Percentiles rank a stretch among this genome's conserved stretches.
Conservation (phyloP, 2,797 vertebrate species). For the Bradypus variegatus region DNA sequence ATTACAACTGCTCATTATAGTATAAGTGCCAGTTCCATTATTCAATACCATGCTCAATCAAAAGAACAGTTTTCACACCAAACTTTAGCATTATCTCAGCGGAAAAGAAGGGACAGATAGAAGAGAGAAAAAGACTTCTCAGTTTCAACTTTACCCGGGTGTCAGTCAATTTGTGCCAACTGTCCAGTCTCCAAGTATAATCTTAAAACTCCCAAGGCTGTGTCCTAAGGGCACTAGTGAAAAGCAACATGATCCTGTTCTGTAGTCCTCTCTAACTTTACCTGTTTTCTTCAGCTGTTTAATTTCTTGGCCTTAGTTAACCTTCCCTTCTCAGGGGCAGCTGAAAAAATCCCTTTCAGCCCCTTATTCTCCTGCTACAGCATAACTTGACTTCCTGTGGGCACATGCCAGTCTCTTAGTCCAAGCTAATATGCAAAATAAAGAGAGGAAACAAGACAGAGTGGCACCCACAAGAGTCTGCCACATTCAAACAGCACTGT, state of each 20-base stretch:
- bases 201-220: not conserved
- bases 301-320: not conserved
- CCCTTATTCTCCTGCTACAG: not conserved
- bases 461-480: not conserved
- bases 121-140: not conserved
- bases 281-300: not conserved
- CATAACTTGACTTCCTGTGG: not conserved
- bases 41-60: not conserved
- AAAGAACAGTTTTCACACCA: not conserved
- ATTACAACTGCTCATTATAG: not conserved
- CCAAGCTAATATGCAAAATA: not conserved
- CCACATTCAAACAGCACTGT: not conserved
- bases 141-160: not conserved
- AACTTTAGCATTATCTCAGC: not conserved
- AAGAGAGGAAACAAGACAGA: not conserved
- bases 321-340: not conserved
- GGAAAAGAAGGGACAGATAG: not conserved
- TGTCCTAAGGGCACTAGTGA: not conserved
- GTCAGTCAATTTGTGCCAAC: not conserved
- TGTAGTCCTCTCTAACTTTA: not conserved
- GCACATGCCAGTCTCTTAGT: not conserved
- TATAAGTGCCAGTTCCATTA: not conserved
- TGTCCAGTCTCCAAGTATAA: not conserved
- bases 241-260: not conserved
- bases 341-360: not conserved